These are phyloP conservation scores for Haplochromis burtoni DNA, from an alignment of 2,113 vertebrate genomes.

Conservation along the genomic window DNA sequence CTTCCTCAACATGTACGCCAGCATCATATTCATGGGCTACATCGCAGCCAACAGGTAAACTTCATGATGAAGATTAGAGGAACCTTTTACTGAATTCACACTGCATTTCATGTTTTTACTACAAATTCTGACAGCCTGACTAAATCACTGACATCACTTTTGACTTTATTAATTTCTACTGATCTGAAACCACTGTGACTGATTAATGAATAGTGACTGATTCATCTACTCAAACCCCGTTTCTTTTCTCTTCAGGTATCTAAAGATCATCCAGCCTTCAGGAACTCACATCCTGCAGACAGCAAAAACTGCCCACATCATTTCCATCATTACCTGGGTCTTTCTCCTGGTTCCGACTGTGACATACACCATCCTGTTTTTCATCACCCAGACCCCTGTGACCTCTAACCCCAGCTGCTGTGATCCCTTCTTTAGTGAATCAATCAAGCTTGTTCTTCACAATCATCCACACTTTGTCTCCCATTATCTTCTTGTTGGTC, in stretches of 20 bases:
- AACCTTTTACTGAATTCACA: accelerated
- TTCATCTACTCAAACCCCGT: not conserved
- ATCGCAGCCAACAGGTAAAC: too few species aligned
- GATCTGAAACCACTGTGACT: accelerated
- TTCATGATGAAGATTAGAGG: too few species aligned
- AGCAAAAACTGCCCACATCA: not conserved
- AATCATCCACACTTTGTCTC: too few species aligned
- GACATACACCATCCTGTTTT: slow-evolving; percentile 25
- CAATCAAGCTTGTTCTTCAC: too few species aligned
- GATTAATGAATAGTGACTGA: accelerated
- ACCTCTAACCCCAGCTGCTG: not conserved
- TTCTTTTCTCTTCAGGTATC: slow-evolving; percentile 28
- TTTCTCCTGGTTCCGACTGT: not conserved
- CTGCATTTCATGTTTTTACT: not conserved
- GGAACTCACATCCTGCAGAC: slow-evolving; percentile 42
- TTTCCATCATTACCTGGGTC: slow-evolving; percentile 47
- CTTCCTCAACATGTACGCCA: too few species aligned
- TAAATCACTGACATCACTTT: accelerated
- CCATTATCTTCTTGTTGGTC: too few species aligned
- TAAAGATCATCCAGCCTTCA: slow-evolving; percentile 29
- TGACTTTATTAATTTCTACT: accelerated
- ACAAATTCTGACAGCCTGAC: accelerated
- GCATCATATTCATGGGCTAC: too few species aligned
- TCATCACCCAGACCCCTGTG: not conserved
- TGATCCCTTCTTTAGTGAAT: too few species aligned